Evolutionary conservation across 2,888 invertebrate species (phyloP), one percentile per base, ranked within the genome.

Genomic region (Tyria jacobaeae): DNA sequence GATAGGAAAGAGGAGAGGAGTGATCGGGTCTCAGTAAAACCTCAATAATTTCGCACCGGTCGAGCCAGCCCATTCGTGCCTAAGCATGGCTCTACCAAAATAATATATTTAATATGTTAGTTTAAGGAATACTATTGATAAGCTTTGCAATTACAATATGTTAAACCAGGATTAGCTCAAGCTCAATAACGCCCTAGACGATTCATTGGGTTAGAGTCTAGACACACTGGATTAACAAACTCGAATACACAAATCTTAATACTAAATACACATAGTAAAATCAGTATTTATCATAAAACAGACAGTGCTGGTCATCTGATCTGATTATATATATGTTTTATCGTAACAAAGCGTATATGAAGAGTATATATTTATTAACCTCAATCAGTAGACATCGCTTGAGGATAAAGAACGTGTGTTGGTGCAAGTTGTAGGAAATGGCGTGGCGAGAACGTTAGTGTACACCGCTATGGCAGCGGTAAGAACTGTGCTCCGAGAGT

Each of bases 361-460:
- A 76, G 78, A n/a, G 85, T 89, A 89, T 82, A 84, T 83, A 89
- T 91, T 90, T 91, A 90, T 90, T 88, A 86, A 86, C 84, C 86
- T 86, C 89, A 91, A 91, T 91, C 91, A 90, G 80, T 80, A 87
- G 88, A 86, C 86, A 88, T 80, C 75, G 80, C 84, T 80, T 55
- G 75, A 81, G 83, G 82, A 82, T 86, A 85, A 82, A 80, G 80
- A 79, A 74, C 66, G 66, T 63, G 66, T 34, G 0, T 51, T 58
- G 70, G 73, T 54, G 0, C 54, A 79, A 79, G 68, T 17, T 9
- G 75, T 21, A 58, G 68, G 79, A 62, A 51, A 9, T 3, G 68
- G 81, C 76, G 80, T n/a, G n/a, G n/a, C n/a, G n/a, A n/a, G n/a
- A n/a, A n/a, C n/a, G n/a, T n/a, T n/a, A n/a, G n/a, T n/a, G n/a